Evolutionary conservation across 2,888 invertebrate genomes (phyloP).

Genomic region (Pseudococcus viburni): DNA sequence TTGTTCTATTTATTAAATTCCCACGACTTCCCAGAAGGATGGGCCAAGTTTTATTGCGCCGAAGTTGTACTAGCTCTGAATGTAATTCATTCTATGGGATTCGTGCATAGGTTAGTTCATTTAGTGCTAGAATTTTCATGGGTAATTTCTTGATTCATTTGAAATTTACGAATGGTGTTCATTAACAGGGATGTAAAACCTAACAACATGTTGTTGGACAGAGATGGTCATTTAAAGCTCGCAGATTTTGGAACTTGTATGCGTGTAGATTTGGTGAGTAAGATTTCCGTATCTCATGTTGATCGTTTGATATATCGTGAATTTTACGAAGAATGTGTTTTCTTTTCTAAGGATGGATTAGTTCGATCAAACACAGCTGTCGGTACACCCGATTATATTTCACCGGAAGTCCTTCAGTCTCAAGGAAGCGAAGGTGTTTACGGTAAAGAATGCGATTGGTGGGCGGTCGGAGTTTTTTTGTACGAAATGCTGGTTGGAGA

Average conservation of each 20-base stretch:
- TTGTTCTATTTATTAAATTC: conserved; percentile 98
- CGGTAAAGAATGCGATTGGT: conserved; percentile 98
- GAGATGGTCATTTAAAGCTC: conserved; percentile 94
- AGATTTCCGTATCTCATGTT: background rate
- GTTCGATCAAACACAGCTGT: conserved; percentile 98
- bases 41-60: conserved; percentile 98
- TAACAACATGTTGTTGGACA: conserved; percentile 97
- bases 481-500: conserved; percentile 99
- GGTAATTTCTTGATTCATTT: no score
- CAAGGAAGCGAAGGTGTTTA: conserved; percentile 97
- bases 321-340: background rate
- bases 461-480: conserved; percentile 98
- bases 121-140: no score
- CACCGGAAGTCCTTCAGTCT: conserved; percentile 97
- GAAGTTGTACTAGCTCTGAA: conserved; percentile 97
- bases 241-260: conserved; percentile 99
- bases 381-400: conserved; percentile 99
- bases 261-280: conserved; percentile 87
- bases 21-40: conserved; percentile 98
- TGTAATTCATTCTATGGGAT: conserved; percentile 98
- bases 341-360: conserved; percentile 81
- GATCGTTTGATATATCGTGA: background rate
- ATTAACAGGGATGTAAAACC: conserved; percentile 93
- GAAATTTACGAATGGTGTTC: background rate
- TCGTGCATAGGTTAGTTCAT: conserved; percentile 76